A percentile compares a stretch with the other conserved stretches of the same genome.
These are phyloP conservation scores for Craseonycteris thonglongyai DNA, from an alignment of 2,113 vertebrate species.

Conservation along the genomic window DNA sequence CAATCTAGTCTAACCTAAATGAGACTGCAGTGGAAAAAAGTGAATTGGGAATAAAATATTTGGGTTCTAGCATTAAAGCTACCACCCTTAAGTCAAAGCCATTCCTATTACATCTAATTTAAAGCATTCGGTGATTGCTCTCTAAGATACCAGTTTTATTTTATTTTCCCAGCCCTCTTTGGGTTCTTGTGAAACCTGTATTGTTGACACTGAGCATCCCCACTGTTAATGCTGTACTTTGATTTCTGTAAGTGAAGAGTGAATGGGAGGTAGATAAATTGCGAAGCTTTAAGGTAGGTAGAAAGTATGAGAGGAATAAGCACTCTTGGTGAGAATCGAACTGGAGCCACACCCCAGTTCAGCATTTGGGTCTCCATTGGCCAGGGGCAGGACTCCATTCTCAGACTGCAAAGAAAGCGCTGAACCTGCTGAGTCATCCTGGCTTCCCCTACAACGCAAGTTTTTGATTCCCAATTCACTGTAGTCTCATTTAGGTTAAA, in stretches of 20 bases:
- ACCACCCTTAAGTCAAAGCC: neutral
- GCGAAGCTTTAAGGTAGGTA: neutral
- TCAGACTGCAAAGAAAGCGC: neutral
- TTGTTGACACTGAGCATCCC: neutral
- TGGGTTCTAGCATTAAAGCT: neutral
- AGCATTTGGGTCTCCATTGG: too few species aligned
- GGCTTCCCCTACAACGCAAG: neutral
- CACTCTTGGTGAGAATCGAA: too few species aligned
- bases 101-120: neutral
- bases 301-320: neutral
- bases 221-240: neutral
- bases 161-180: neutral
- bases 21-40: neutral
- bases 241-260: conserved; percentile 32
- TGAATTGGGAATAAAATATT: neutral
- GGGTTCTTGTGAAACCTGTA: neutral
- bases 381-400: too few species aligned
- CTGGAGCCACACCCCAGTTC: neutral
- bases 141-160: neutral
- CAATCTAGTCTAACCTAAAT: neutral
- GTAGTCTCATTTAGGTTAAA: neutral
- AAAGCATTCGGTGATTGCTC: neutral
- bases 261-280: neutral
- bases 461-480: neutral
- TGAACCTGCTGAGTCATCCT: neutral